Evolutionary conservation across 2,113 vertebrate species (phyloP), one percentile per base, ranked within the genome.

Genomic region (Grantiella picta): DNA sequence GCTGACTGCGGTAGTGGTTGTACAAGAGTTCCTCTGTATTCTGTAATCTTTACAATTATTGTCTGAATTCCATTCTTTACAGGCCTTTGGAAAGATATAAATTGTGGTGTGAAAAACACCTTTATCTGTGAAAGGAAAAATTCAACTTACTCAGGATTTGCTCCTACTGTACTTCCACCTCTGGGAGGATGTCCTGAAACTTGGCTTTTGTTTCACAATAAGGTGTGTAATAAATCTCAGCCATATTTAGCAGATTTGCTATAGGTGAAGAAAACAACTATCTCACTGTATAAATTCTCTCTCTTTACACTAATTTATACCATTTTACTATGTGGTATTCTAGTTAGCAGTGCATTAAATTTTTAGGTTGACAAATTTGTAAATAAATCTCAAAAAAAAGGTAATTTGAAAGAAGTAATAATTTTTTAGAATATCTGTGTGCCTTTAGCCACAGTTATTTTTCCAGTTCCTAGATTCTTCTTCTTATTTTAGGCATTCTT

Each of bases 71-170:
- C 14, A 29, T 73, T 89, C 17, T 66, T 89, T 85, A 47, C 53
- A 99, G 99, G 99, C 1, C 97, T 98, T 92, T 99, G 99, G 99
- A 99, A 99, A 83, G 99, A 99, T 76, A 97, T 99, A 59, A 99
- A 98, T 82, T 99, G 99, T 94, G 99, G 98, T 25, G n/a, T 96
- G n/a, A 94, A 97, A 68, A 96, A 98, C 8, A 64, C 97, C 7
- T 99, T 99, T n/a, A 98, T 99, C 66, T 99, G 99, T 92, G 98
- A 99, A 97, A 97, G 99, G 84, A 98, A 96, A 64, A 98, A 95
- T 73, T 99, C 98, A 56, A 81, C 98, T 49, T 99, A 98, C 29
- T 54, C 97, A 59, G 99, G 98, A 10, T 83, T 86, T 63, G 86
- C 88, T 36, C 98, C 99, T 11, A 98, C 98, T 5, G 33, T 64